Evolutionary conservation across 1,140 invertebrate species (phyloP), one percentile per base, ranked within the genome.

Genomic region (Musca domestica): DNA sequence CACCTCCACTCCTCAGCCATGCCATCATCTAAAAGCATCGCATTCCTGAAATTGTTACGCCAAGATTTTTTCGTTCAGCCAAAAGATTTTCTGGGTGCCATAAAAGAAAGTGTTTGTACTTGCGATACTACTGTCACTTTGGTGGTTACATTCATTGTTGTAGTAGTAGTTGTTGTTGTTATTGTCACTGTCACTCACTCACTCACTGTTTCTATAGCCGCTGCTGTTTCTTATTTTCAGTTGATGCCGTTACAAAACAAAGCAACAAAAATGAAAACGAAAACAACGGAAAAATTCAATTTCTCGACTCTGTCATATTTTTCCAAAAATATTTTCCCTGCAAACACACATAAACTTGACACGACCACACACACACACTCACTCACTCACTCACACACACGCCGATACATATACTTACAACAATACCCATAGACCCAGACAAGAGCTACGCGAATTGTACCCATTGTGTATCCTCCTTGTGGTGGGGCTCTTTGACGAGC

Each of bases 81-180:
- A 27, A 56, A 56, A 56, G 52, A 56, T 56, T 27, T 56, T 56
- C 52, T 56, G 52, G 51, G 52, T 56, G 52, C 27, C 52, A 56
- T 56, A 56, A 56, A 56, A 17, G 22, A 23, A 56, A 56, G 52
- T 56, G 52, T 56, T 56, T 27, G 17, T 22, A 56, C 3, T 56
- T 23, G 52, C 23, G 25, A 34, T 64, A 30, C 46, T 64, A n/a
- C n/a, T 20, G 61, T 64, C 20, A 14, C 15, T 17, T 27, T 64
- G 27, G 46, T 64, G 27, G 34, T 48, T 22, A 9, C 10, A 47
- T 49, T 49, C 23, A 12, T 52, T 52, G 6, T 20, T 47, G 30
- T 30, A 17, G 64, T n/a, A 49, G 63, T 46, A 19, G 41, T 64
- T 47, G 58, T 23, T 46, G 61, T 64, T 23, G 30, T 19, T 63